Evolutionary conservation across 1,140 invertebrate species (phyloP).

Genomic region (Leptestheria dahalacensis): DNA sequence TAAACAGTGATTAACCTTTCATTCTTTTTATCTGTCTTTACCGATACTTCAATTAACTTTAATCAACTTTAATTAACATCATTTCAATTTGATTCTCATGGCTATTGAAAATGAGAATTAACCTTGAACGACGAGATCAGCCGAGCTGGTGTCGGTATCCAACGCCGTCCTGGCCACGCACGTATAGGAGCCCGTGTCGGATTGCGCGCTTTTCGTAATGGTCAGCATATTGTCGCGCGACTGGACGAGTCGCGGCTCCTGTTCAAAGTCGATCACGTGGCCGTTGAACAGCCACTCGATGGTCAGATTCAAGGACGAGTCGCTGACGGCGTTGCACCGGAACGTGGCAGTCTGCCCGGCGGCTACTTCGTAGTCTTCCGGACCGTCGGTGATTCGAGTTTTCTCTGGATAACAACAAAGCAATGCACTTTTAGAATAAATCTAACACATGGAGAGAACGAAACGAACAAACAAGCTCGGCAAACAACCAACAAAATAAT

Average conservation of each 20-base stretch:
- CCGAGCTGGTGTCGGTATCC: conserved; percentile 64
- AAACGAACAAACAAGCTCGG: too few species aligned
- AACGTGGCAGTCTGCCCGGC: conserved; percentile 81
- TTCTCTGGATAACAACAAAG: conserved; percentile 36
- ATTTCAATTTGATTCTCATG: too few species aligned
- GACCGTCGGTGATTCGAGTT: conserved; percentile 67
- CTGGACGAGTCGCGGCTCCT: conserved; percentile 44
- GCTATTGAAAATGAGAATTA: too few species aligned
- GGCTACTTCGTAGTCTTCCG: conserved; percentile 77
- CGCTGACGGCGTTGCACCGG: conserved; percentile 77
- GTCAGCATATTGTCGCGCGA: conserved; percentile 68
- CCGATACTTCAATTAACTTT: too few species aligned
- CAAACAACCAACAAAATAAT: too few species aligned
- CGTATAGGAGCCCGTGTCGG: conserved; percentile 89
- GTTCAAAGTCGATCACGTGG: conserved; percentile 69
- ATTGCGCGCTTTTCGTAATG: conserved; percentile 81
- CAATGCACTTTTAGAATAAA: not conserved
- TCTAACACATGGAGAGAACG: too few species aligned
- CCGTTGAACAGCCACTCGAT: conserved; percentile 82
- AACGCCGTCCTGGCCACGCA: conserved; percentile 84
- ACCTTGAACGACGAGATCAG: conserved; percentile 84
- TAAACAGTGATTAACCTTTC: too few species aligned
- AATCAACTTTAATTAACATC: too few species aligned
- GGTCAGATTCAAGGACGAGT: conserved; percentile 55
- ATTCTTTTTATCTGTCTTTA: not conserved